These are phyloP conservation scores for Atopsyche davidsoni DNA, from an alignment of 1,140 invertebrate species.

Conservation along the genomic window DNA sequence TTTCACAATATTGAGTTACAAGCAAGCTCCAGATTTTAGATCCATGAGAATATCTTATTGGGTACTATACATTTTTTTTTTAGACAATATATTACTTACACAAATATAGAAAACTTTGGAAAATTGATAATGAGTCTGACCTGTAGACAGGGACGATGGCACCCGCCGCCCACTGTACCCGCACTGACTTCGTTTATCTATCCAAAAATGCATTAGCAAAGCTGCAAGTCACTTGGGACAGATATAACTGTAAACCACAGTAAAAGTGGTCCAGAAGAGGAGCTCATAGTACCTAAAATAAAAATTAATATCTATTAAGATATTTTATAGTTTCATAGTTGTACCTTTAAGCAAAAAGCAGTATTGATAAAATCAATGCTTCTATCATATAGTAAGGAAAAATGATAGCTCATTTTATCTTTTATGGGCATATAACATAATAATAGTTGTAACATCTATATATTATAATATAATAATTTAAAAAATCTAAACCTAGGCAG, in stretches of 20 bases:
- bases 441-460: not conserved
- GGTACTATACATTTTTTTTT: not conserved
- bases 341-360: not conserved
- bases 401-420: not conserved
- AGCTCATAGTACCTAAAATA: not conserved
- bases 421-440: not conserved
- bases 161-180: constrained; percentile 55
- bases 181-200: constrained; percentile 64
- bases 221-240: not conserved
- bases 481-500: not conserved
- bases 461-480: not conserved
- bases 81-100: not conserved
- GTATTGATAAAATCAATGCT: not conserved
- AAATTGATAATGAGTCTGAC: constrained; percentile 26
- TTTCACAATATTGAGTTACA: not conserved
- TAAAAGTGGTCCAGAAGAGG: not conserved
- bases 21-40: not conserved
- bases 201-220: constrained; percentile 63
- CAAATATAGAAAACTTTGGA: not conserved
- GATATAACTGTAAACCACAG: not conserved
- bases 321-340: not conserved
- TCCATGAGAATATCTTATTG: not conserved
- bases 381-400: not conserved
- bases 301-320: not conserved
- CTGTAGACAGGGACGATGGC: constrained; percentile 48